A percentile compares a stretch with the other conserved stretches of the same genome.
These are phyloP conservation scores for Dreissena rostriformis DNA, from an alignment of 1,140 invertebrate species.

Conservation along the genomic window DNA sequence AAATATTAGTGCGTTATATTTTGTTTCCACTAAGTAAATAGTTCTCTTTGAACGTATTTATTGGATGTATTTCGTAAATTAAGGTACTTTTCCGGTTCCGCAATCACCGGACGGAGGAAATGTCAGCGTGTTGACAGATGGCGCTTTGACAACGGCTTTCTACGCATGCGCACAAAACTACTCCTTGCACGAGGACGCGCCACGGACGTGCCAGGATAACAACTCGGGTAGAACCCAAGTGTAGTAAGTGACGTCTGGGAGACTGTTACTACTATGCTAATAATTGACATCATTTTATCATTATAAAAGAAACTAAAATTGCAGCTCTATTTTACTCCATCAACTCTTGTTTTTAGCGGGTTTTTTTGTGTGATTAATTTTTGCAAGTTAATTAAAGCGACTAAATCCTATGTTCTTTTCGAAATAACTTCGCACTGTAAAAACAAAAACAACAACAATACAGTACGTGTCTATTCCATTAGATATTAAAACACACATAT, in stretches of 20 bases:
- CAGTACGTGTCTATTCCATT: no score
- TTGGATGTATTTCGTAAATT: no score
- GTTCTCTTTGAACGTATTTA: no score
- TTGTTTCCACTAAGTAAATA: no score
- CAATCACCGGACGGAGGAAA: slow-evolving; percentile 19
- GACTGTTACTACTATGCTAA: background rate
- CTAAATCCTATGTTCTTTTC: no score
- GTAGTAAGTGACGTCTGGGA: slow-evolving; percentile 34
- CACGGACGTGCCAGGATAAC: slow-evolving; percentile 16
- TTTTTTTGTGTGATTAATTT: background rate
- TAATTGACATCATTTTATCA: background rate
- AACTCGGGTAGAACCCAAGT: slow-evolving; percentile 24
- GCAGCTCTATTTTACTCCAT: background rate
- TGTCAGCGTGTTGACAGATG: slow-evolving; percentile 18
- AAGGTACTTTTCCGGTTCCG: slow-evolving; percentile 15
- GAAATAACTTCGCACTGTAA: no score
- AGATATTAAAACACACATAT: no score
- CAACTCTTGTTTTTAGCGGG: background rate
- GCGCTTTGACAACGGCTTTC: slow-evolving; percentile 17
- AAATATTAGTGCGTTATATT: no score
- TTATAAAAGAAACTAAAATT: background rate
- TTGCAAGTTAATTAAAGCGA: background rate
- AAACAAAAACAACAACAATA: no score
- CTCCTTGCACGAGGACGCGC: slow-evolving; percentile 21
- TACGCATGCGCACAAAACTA: slow-evolving; percentile 42